Evolutionary conservation across 2,113 vertebrate species (phyloP).

Genomic region (Colius striatus): DNA sequence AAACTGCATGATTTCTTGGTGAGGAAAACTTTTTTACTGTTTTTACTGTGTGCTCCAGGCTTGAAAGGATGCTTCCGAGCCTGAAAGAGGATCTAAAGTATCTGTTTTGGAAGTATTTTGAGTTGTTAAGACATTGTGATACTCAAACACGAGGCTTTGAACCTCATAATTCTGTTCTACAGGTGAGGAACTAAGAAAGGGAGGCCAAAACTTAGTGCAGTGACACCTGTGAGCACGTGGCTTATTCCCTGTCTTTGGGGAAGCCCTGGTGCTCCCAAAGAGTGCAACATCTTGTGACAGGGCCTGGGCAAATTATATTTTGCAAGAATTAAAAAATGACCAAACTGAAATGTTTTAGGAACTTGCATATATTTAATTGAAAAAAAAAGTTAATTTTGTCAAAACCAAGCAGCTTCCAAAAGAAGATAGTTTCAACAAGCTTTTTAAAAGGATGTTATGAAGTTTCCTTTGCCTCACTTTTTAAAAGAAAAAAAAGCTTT

Average conservation of each 20-base stretch:
- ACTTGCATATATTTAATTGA: rapidly evolving
- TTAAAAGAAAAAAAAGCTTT: not conserved
- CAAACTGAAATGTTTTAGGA: rapidly evolving
- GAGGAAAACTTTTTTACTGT: no score
- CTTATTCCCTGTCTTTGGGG: rapidly evolving
- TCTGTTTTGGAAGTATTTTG: no score
- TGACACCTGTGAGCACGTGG: not conserved
- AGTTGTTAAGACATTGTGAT: no score
- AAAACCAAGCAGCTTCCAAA: not conserved
- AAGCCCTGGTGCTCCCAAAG: not conserved
- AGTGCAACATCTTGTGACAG: rapidly evolving
- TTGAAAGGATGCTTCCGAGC: no score
- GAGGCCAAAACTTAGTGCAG: not conserved
- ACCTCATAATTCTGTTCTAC: no score
- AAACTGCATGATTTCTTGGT: no score
- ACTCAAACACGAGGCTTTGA: no score
- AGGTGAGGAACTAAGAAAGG: no score
- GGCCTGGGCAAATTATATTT: not conserved
- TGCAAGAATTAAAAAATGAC: not conserved
- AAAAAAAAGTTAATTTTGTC: not conserved
- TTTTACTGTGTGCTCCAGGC: no score
- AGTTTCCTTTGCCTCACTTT: not conserved
- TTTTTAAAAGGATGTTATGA: not conserved
- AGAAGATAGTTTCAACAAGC: not conserved
- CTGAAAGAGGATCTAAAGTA: no score